Conservation (phyloP, 2,888 invertebrate genomes). For the Pelosia muscerda region DNA sequence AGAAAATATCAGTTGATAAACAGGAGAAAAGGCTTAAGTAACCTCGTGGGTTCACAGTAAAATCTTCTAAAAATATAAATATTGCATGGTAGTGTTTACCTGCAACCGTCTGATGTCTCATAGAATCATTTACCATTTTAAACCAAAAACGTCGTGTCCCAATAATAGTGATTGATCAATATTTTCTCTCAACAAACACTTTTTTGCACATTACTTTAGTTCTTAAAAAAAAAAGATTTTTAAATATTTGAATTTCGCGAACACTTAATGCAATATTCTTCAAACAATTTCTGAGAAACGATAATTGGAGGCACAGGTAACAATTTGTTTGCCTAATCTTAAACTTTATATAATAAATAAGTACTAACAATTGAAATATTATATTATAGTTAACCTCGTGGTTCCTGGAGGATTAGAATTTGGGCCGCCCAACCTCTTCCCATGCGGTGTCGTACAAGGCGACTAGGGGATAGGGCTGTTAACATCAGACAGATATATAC, state of each 20-base stretch:
- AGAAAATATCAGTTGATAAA: not conserved
- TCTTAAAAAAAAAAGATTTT: constrained; percentile 3
- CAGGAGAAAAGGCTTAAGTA: not conserved
- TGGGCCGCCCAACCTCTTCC: too few species aligned
- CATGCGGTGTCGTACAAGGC: too few species aligned
- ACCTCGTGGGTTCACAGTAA: not conserved
- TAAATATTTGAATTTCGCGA: constrained; percentile 8
- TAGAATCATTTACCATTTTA: not conserved
- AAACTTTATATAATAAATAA: too few species aligned
- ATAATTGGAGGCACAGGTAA: not conserved
- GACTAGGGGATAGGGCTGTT: too few species aligned
- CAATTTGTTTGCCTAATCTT: too few species aligned
- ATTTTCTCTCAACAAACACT: constrained; percentile 26
- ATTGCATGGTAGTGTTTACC: too few species aligned
- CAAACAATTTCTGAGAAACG: constrained; percentile 4
- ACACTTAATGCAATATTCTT: not conserved
- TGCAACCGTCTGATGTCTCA: not conserved
- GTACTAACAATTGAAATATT: too few species aligned
- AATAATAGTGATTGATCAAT: constrained; percentile 6
- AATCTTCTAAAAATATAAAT: not conserved
- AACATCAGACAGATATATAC: too few species aligned
- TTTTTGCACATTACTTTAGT: not conserved
- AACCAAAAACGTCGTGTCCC: not conserved
- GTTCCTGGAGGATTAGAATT: too few species aligned
- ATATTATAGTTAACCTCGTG: too few species aligned